Conservation (phyloP, 2,113 vertebrate species). For the Ariopsis seemanni region DNA sequence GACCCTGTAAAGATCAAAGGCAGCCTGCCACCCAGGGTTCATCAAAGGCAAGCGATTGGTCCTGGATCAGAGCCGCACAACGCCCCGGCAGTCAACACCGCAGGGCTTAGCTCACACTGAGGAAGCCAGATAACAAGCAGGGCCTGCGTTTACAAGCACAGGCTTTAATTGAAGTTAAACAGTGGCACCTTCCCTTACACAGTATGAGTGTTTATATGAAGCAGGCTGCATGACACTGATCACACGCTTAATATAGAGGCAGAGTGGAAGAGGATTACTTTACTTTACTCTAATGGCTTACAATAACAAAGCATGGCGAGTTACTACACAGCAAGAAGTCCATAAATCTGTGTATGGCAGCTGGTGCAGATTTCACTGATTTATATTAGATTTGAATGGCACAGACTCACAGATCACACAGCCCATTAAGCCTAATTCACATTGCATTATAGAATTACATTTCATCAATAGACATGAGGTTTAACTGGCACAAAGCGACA, state of each 20-base stretch:
- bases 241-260: constrained; percentile 72
- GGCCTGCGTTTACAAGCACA: constrained; percentile 68
- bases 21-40: constrained; percentile 62
- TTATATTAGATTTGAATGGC: constrained; percentile 43
- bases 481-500: constrained; percentile 33
- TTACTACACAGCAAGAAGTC: constrained; percentile 53
- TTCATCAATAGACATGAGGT: constrained; percentile 44
- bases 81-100: constrained; percentile 61
- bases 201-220: constrained; percentile 40
- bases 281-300: constrained; percentile 71
- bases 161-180: constrained; percentile 72
- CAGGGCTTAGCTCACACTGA: constrained; percentile 66
- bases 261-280: constrained; percentile 69
- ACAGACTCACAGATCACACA: constrained; percentile 31
- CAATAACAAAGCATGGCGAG: constrained; percentile 62
- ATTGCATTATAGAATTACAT: constrained; percentile 41
- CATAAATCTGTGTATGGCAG: constrained; percentile 45
- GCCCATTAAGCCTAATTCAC: constrained; percentile 41
- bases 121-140: constrained; percentile 66
- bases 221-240: constrained; percentile 69
- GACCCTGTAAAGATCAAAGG: constrained; percentile 81
- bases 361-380: constrained; percentile 47
- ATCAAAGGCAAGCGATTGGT: constrained; percentile 76
- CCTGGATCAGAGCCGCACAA: constrained; percentile 57
- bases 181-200: constrained; percentile 60